Evolutionary conservation across 2,797 vertebrate genomes (phyloP), one percentile per base, ranked within the genome.

Genomic region (Manis pentadactyla): DNA sequence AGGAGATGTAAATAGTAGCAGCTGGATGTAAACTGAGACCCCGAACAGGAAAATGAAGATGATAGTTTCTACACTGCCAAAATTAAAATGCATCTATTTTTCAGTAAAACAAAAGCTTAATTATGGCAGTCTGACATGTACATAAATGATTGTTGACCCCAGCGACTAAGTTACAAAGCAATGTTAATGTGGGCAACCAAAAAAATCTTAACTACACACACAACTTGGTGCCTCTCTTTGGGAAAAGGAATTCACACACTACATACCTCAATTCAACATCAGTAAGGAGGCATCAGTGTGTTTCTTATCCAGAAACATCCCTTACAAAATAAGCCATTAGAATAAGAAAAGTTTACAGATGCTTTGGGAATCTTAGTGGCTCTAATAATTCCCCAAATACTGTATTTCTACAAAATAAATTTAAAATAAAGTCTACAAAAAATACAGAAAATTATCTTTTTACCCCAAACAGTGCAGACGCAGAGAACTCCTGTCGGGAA

Each of bases 201-300:
- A 97, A 68, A 77, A 88, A 51, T 79, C 13, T 19, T 87, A 95
- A 73, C 23, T 83, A 46, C 53, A 87, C 0, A 6, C 64, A 1
- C 37, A 79, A 21, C 66, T 89, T 96, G 51, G 79, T 68, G 96
- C 14, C 51, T 96, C 94, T 96, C 27, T 68, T 0, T 3, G 25
- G 63, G 0, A 87, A 94, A 97, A 87, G 12, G 53, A 97, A 96
- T 92, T 96, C 75, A 97, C 11, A n/a, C 18, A 59, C 89, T 96
- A 29, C 96, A 92, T 90, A 73, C 94, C 95, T 96, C 78, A 95
- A 95, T 95, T 94, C 93, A 59, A 68, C 83, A 97, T 96, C 84
- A 94, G 57, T 71, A 95, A 93, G 49, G 0, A 0, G 21, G 25
- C 29, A 91, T n/a, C 53, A 74, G 5, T 31, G 13, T 42, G 4